Evolutionary conservation across 2,797 vertebrate species (phyloP), one percentile per base, ranked within the genome.

Genomic region (Menidia menidia): DNA sequence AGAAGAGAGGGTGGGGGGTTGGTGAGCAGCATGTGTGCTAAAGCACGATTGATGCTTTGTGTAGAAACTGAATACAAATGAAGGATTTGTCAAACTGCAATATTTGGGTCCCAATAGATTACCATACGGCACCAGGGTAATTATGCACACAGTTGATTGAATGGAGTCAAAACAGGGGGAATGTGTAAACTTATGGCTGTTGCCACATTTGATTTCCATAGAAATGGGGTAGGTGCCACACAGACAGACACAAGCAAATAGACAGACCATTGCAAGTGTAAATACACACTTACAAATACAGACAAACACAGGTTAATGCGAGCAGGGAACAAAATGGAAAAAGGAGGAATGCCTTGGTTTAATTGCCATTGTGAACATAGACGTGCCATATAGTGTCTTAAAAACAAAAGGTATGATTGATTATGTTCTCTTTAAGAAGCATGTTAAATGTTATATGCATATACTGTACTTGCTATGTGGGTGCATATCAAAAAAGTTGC

Each of bases 11-110:
- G 77, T 68, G 64, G 66, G 45, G 71, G 81, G 78, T 73, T 63
- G 77, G 80, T 83, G 87, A 85, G 83, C 78, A 86, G 86, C 72
- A 69, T 83, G 90, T 89, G 82, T 87, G 89, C 88, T 89, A 91
- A 93, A 92, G 87, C 88, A 90, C 88, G 89, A 94, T 92, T 92
- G 92, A 94, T 93, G 92, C 91, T 94, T 95, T 94, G 92, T 94
- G 90, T 92, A 88, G 92, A 72, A 55, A 87, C 89, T 91, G 94
- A 94, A 95, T 94, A 93, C 94, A 94, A 94, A 94, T 94, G 92
- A 93, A 92, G 91, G 92, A 94, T 94, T 94, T 94, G 94, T 94
- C 92, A 93, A 94, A 94, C 88, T 83, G 92, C 91, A 94, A 93
- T 93, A 93, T 93, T 94, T 93, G 92, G 92, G 91, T 93, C 93